Evolutionary conservation across 2,888 invertebrate genomes (phyloP).

Genomic region (Pilophorus perplexus): DNA sequence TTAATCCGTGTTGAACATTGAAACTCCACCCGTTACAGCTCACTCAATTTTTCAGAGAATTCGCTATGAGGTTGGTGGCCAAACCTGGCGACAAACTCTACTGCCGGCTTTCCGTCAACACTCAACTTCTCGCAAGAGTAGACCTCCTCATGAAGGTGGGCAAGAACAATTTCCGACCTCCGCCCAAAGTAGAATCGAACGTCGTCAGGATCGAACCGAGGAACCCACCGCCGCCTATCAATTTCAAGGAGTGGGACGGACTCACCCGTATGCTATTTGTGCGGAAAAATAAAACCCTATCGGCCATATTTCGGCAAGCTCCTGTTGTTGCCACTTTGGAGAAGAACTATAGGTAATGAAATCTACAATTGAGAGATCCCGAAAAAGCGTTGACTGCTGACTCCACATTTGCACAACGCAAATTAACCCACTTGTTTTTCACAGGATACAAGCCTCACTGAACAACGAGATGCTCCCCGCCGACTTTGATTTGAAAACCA

Average conservation of each 20-base stretch:
- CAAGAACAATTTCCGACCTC: constrained; percentile 96
- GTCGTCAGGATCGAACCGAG: constrained; percentile 96
- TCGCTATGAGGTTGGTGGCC: constrained; percentile 93
- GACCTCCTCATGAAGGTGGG: constrained; percentile 97
- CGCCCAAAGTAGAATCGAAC: constrained; percentile 98
- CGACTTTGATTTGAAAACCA: constrained; percentile 78
- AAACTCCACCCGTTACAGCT: no score
- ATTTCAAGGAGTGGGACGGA: constrained; percentile 98
- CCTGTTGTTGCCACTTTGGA: constrained; percentile 80
- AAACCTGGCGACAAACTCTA: constrained; percentile 96
- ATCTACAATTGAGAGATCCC: no score
- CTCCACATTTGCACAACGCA: no score
- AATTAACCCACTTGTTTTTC: neutral
- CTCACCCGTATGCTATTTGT: constrained; percentile 90
- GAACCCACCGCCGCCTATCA: constrained; percentile 94
- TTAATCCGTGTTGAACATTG: no score
- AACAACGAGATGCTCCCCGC: constrained; percentile 72
- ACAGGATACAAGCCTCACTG: constrained; percentile 76
- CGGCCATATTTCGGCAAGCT: constrained; percentile 83
- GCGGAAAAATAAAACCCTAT: constrained; percentile 94
- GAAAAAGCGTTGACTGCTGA: no score
- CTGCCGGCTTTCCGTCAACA: constrained; percentile 93
- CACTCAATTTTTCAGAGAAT: no score
- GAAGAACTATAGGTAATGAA: constrained; percentile 77
- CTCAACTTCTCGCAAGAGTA: constrained; percentile 90